A percentile compares a stretch with the other conserved stretches of the same genome.
Evolutionary conservation across 2,113 vertebrate species (phyloP).

Genomic region (Plecturocebus donacophilus): DNA sequence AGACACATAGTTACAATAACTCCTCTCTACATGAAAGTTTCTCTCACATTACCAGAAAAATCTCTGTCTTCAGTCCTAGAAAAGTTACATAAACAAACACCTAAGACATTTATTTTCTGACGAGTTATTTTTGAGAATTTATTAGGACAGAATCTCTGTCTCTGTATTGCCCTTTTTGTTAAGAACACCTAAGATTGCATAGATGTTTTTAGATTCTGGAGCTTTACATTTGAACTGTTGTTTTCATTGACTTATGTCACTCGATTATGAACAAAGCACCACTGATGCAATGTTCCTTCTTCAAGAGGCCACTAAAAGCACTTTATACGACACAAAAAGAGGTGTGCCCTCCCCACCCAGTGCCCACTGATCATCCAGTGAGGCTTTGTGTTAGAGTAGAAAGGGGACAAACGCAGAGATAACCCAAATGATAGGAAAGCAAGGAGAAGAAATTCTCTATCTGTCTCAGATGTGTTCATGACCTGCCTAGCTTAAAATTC

Average conservation of each 20-base stretch:
- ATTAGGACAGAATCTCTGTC: background rate
- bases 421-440: background rate
- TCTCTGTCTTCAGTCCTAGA: background rate
- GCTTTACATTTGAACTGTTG: background rate
- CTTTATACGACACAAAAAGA: background rate
- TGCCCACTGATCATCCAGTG: background rate
- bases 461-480: background rate
- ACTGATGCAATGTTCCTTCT: background rate
- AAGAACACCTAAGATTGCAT: background rate
- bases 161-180: background rate
- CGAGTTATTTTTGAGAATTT: background rate
- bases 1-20: background rate
- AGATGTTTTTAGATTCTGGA: background rate
- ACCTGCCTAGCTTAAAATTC: background rate
- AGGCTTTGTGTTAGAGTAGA: background rate
- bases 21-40: background rate
- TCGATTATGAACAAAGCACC: background rate
- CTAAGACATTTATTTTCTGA: background rate
- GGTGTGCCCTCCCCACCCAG: accelerated
- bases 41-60: background rate
- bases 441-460: background rate
- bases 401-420: background rate
- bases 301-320: background rate
- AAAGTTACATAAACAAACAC: background rate
- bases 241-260: background rate